Evolutionary conservation across 2,888 invertebrate genomes (phyloP), one percentile per base, ranked within the genome.

Genomic region (Proisotoma minuta): DNA sequence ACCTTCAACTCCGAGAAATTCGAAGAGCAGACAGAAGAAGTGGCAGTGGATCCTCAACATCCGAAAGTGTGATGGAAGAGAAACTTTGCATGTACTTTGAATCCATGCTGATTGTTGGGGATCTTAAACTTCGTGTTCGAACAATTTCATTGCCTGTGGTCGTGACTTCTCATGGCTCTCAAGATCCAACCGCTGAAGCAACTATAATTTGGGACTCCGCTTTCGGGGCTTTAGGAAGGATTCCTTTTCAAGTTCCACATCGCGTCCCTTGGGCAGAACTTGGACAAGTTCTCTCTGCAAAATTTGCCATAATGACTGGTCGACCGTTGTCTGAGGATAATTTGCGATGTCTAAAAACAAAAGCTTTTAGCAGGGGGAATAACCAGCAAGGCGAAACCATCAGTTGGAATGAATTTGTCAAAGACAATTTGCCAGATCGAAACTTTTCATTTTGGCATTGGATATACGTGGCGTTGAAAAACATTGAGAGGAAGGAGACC

Each of bases 41-140:
- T n/a, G 62, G 67, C 3, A 54, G 20, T 12, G 63, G 50, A 5
- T 48, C 26, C n/a, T 57, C 27, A n/a, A n/a, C 51, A 2, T 40
- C 39, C 10, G 66, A 67, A 26, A 40, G 63, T 4, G 70, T 70
- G 1, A 70, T 67, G 70, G 70, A 70, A 22, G 70, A 70, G 18
- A 70, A 70, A 52, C 63, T 67, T 15, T 65, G 63, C 22, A 23
- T 70, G 5, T 56, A 63, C 26, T 70, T 67, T 34, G 57, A 57
- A 15, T 53, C 54, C 20, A 0, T 20, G 23, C 56, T 63, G 3
- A 60, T 58, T 22, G 60, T 67, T 4, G 70, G 65, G n/a, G 65
- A 66, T 1, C 12, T 62, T 23, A 57, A 58, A n/a, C 57, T 69
- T 29, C 60, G 59, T 52, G 60, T 69, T n/a, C 49, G 29, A 43